These are phyloP conservation scores for Cerastis leucographa DNA, from an alignment of 2,888 invertebrate species.

Conservation along the genomic window DNA sequence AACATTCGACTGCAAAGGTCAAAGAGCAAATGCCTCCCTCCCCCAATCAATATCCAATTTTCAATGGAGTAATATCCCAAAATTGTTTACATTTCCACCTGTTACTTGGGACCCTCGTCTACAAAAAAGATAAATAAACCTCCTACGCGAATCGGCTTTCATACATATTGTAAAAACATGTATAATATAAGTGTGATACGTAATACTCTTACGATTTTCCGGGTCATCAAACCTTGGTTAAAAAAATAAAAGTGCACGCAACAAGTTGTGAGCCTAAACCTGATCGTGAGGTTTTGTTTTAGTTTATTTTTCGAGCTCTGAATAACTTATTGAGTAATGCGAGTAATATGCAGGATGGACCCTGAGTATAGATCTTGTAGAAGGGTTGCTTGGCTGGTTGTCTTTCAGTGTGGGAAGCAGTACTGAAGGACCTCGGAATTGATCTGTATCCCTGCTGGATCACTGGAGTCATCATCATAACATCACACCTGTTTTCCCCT, in stretches of 20 bases:
- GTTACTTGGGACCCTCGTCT: neutral
- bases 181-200: constrained; percentile 19
- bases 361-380: neutral
- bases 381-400: neutral
- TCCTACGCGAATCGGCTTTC: constrained; percentile 15
- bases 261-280: constrained; percentile 31
- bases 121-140: constrained; percentile 39
- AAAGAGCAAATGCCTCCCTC: constrained; percentile 22
- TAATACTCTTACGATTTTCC: constrained; percentile 61
- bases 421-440: neutral
- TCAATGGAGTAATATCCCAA: constrained; percentile 24
- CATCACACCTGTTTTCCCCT: too few species aligned
- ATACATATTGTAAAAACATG: neutral
- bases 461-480: too few species aligned
- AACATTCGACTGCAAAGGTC: constrained; percentile 45
- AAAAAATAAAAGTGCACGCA: constrained; percentile 48
- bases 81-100: constrained; percentile 34
- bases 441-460: neutral
- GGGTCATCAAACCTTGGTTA: constrained; percentile 62
- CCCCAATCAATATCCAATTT: constrained; percentile 44
- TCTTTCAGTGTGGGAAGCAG: neutral
- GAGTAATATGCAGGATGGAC: constrained; percentile 1
- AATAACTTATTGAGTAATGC: constrained; percentile 41
- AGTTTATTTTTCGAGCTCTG: constrained; percentile 30
- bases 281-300: constrained; percentile 12